Percentiles rank a stretch among this genome's conserved stretches.
phyloP scores from a whole-genome alignment of 2,888 invertebrate genomes.

The Pterostichus madidus region DNA sequence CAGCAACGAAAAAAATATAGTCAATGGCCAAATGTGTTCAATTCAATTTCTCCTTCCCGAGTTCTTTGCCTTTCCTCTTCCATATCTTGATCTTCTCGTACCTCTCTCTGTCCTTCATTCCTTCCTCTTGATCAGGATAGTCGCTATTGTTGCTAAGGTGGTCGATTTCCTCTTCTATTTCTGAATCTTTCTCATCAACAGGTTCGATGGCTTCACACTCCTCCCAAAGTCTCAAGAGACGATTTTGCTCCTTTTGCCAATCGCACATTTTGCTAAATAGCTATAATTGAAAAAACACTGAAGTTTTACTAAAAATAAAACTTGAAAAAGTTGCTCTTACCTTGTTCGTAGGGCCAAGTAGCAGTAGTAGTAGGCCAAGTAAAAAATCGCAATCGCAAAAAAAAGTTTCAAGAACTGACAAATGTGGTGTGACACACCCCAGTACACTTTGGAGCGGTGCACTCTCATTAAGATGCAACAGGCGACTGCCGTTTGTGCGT shows the following conservation, averaged over 20 bases:
- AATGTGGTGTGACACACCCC: slow-evolving; percentile 28
- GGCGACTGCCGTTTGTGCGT: not conserved
- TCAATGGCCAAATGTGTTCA: slow-evolving; percentile 32
- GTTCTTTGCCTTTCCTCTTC: slow-evolving; percentile 5
- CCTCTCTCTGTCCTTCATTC: not conserved
- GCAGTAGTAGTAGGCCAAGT: slow-evolving; percentile 29
- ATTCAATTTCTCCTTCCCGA: slow-evolving; percentile 7
- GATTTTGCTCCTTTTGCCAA: slow-evolving; percentile 5
- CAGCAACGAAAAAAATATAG: slow-evolving; percentile 67
- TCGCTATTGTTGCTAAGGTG: slow-evolving; percentile 29
- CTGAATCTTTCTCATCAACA: slow-evolving; percentile 22
- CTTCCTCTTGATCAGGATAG: slow-evolving; percentile 29
- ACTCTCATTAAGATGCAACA: not conserved
- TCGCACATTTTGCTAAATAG: slow-evolving; percentile 31
- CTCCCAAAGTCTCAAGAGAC: slow-evolving; percentile 17
- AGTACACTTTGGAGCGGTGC: slow-evolving; percentile 27
- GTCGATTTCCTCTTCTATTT: slow-evolving; percentile 22
- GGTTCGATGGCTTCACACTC: slow-evolving; percentile 28
- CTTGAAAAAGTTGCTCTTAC: slow-evolving; percentile 18
- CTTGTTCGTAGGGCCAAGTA: slow-evolving; percentile 22
- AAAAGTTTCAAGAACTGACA: slow-evolving; percentile 20
- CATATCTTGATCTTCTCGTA: not conserved
- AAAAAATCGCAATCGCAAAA: slow-evolving; percentile 30
- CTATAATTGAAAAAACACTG: slow-evolving; percentile 14
- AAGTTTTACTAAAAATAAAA: slow-evolving; percentile 30